Percentiles rank a stretch among this genome's conserved stretches.
Evolutionary conservation across 92 coral and sea anemone species (phyloP).

Genomic region (Phenganax stokvisi): DNA sequence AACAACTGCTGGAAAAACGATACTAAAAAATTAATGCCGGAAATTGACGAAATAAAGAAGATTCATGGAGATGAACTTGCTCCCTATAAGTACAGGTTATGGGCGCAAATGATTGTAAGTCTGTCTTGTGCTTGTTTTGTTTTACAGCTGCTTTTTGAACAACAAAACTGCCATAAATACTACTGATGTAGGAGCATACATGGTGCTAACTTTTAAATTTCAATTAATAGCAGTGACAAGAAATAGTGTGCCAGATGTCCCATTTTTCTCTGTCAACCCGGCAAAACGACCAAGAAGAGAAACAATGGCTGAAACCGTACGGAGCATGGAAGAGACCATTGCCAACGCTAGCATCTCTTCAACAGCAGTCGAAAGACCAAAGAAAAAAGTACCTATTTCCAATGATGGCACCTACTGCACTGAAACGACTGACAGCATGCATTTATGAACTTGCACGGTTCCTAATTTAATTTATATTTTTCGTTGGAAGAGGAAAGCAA

Average conservation of each 20-base stretch:
- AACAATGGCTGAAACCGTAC: conserved; percentile 1
- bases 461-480: too few relatives aligned
- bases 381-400: too few relatives aligned
- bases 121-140: background rate
- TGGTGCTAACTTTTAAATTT: background rate
- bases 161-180: background rate
- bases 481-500: too few relatives aligned
- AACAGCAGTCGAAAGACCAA: too few relatives aligned
- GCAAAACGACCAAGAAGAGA: conserved; percentile 40
- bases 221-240: conserved; percentile 1
- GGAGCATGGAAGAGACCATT: conserved; percentile 4
- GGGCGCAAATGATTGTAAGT: conserved; percentile 27
- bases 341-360: background rate
- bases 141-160: too few relatives aligned
- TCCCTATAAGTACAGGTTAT: conserved; percentile 16
- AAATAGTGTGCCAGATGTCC: conserved; percentile 12
- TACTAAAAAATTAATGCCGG: background rate
- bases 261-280: conserved; percentile 23
- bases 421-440: too few relatives aligned
- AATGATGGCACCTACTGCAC: too few relatives aligned
- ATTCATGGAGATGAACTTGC: background rate
- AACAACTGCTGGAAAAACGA: background rate
- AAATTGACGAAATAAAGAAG: background rate
- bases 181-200: background rate
- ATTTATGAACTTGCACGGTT: too few relatives aligned